Base-by-base conservation (phyloP, 2,888 invertebrate genomes). In the Polymixis lichenea region DNA sequence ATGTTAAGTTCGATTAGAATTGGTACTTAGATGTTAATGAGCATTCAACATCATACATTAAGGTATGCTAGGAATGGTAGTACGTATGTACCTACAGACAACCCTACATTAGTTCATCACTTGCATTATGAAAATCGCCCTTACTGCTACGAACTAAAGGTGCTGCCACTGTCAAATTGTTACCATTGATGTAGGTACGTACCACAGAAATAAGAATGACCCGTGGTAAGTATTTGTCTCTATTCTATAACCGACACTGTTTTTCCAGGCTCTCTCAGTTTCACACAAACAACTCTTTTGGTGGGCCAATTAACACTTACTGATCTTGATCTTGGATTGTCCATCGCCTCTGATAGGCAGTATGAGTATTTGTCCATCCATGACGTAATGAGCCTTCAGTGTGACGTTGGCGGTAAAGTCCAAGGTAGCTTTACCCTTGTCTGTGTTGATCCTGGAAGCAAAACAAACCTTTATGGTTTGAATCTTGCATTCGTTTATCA, bases 271-370 rank as follows among this genome's bases (percentile, higher is more conserved):
- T 69, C 6, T 17, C 46, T 9, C 61, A 61, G 38, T 43, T 68
- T 62, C 9, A 22, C 4, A 7, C 3, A 28, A 62, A 28, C 19
- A 15, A 32, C 7, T 19, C 58, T 6, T 32, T 67, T 11, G 22
- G 46, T 28, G n/a, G 17, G 11, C 28, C 53, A 43, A 43, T 17
- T 11, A 22, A 32, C 64, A 96, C 97, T 96, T 87, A 97, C 97
- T 96, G 66, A 97, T 95, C 83, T 95, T 96, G 72, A 97, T 97
- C 87, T 93, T 96, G 66, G 97, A 93, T 51, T 95, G 94, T 32
- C 97, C 97, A 61, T 94, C 93, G n/a, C 97, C 97, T 74, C 90
- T 90, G 88, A 97, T 97, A 55, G 97, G 97, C 51, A 97, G 91
- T 79, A 97, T 96, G 71, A 97, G 94, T 5, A 97, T 89, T 81